Conservation (phyloP, 2,797 vertebrate genomes). For the Poecilia picta region DNA sequence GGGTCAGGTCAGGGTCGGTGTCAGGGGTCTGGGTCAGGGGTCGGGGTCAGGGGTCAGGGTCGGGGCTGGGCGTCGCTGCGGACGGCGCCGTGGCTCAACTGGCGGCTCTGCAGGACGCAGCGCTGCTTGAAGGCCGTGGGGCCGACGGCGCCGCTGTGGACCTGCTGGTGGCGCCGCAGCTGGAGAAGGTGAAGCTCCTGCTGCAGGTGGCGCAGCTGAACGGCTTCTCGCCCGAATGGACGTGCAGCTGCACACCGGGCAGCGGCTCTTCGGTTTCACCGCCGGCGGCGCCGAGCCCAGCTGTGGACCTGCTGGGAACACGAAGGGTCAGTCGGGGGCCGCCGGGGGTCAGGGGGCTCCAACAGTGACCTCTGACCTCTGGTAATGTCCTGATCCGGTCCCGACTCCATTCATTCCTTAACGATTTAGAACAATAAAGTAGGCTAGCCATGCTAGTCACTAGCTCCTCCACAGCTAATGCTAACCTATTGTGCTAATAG, state of each 20-base stretch:
- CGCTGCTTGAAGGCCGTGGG: constrained; percentile 59
- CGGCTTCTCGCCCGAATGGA: constrained; percentile 63
- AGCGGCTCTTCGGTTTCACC: constrained; percentile 30
- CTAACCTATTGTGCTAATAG: not conserved
- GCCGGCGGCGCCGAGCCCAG: not conserved
- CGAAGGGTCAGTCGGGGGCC: not conserved
- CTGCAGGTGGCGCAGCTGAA: constrained; percentile 54
- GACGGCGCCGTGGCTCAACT: constrained; percentile 59
- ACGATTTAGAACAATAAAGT: no score
- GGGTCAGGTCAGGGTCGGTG: no score
- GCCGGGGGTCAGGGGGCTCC: no score
- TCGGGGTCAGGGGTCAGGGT: no score
- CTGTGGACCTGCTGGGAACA: constrained; percentile 27
- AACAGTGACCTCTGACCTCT: not conserved
- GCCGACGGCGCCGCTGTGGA: constrained; percentile 58
- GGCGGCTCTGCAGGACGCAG: constrained; percentile 57
- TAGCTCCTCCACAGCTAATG: no score
- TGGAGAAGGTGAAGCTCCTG: constrained; percentile 70
- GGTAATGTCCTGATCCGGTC: not conserved
- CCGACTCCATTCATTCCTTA: not conserved
- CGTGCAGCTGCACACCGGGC: constrained; percentile 61
- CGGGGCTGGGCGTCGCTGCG: no score
- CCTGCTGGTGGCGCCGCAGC: constrained; percentile 63
- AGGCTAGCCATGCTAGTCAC: no score
- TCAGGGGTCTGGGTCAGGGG: no score